phyloP scores from a whole-genome alignment of 2,113 vertebrate genomes.

The Monopterus albus region DNA sequence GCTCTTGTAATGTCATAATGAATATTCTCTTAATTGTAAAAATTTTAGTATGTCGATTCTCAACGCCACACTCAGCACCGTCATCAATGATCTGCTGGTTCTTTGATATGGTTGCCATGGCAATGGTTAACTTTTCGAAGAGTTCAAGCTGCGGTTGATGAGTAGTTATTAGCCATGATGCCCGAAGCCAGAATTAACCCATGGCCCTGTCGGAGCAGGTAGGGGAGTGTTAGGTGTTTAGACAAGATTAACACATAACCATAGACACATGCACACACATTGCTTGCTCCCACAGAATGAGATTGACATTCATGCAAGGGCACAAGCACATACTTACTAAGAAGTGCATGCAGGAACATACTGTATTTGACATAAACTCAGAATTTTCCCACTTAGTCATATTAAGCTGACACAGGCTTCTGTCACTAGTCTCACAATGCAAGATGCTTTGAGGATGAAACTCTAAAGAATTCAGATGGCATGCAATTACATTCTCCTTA shows the following conservation, averaged over 20 bases:
- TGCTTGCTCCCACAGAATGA: constrained; percentile 43
- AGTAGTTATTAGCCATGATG: constrained; percentile 78
- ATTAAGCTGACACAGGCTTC: constrained; percentile 26
- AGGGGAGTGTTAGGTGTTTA: constrained; percentile 78
- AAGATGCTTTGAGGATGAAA: constrained; percentile 66
- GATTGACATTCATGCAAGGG: constrained; percentile 23
- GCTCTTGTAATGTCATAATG: background rate
- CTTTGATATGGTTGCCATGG: constrained; percentile 48
- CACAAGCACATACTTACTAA: constrained; percentile 36
- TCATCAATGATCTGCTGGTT: constrained; percentile 49
- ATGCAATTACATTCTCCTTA: constrained; percentile 70
- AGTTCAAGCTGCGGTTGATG: constrained; percentile 82
- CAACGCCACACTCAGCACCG: background rate
- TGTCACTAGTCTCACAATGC: constrained; percentile 62
- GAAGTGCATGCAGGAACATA: constrained; percentile 27
- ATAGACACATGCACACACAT: constrained; percentile 56
- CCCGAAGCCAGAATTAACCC: constrained; percentile 83
- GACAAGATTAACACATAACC: constrained; percentile 77
- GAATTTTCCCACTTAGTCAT: constrained; percentile 38
- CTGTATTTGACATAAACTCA: constrained; percentile 26
- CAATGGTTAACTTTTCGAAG: constrained; percentile 53
- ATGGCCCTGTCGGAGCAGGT: constrained; percentile 83
- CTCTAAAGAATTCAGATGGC: constrained; percentile 70
- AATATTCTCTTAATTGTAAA: background rate
- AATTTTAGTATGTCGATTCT: background rate